phyloP scores from a whole-genome alignment of 2,113 vertebrate species.

The Diglossa brunneiventris region DNA sequence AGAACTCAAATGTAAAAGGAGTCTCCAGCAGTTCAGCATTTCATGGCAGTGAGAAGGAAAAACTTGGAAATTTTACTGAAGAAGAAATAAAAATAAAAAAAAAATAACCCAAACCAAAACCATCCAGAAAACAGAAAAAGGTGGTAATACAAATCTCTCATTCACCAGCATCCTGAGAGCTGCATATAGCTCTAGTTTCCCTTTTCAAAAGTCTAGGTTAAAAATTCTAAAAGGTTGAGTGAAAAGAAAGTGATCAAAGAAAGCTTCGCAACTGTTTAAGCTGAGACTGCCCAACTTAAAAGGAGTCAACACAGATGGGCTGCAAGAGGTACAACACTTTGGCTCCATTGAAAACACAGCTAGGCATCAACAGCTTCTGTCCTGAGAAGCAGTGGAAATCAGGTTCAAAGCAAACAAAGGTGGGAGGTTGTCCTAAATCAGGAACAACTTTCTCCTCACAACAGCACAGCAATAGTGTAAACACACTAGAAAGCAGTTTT shows the following conservation, averaged over 20 bases:
- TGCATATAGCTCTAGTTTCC: not conserved
- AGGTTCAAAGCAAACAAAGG: not conserved
- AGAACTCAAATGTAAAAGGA: not conserved
- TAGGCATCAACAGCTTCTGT: not conserved
- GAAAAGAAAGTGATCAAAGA: not conserved
- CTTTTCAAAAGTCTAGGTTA: not conserved
- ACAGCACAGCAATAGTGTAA: not conserved
- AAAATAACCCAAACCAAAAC: not conserved
- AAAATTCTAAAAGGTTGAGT: not conserved
- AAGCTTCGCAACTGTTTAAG: not conserved
- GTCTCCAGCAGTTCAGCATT: not conserved
- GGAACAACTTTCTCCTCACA: not conserved
- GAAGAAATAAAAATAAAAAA: not conserved
- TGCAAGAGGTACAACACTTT: not conserved
- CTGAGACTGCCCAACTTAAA: not conserved
- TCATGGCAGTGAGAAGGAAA: not conserved
- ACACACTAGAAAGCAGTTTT: not conserved
- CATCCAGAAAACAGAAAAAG: not conserved
- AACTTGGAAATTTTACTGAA: not conserved
- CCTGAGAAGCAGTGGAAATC: not conserved
- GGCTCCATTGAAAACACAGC: not conserved
- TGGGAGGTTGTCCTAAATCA: fast-evolving
- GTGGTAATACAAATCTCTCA: not conserved
- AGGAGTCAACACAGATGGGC: not conserved
- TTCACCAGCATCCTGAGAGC: not conserved